phyloP scores from a whole-genome alignment of 2,888 invertebrate species.

The Ochlodes sylvanus region DNA sequence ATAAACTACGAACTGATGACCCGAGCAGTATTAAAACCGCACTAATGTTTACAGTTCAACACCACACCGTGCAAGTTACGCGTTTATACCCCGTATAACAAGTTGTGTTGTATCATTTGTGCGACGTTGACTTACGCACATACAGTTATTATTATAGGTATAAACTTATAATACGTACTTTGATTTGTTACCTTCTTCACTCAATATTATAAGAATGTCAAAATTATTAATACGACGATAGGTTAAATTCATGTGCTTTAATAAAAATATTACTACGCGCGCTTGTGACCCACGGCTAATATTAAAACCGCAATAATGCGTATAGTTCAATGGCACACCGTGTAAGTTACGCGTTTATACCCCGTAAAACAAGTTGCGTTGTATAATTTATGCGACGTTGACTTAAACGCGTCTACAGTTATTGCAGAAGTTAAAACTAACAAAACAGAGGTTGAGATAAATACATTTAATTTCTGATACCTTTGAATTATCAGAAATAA shows the following conservation, averaged over 20 bases:
- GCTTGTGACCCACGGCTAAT: not conserved
- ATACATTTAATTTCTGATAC: too few relatives aligned
- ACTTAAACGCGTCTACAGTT: not conserved
- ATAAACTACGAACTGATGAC: not conserved
- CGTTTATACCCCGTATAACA: not conserved
- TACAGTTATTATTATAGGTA: not conserved
- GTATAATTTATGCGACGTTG: not conserved
- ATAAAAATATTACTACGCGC: too few relatives aligned
- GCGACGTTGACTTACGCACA: not conserved
- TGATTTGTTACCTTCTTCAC: too few relatives aligned
- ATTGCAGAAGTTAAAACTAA: not conserved
- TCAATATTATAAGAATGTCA: too few relatives aligned
- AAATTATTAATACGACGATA: too few relatives aligned
- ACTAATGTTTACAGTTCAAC: not conserved
- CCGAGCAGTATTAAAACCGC: not conserved
- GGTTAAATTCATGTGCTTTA: too few relatives aligned
- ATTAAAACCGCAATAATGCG: not conserved
- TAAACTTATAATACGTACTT: not conserved
- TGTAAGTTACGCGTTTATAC: not conserved
- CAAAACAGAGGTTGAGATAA: too few relatives aligned
- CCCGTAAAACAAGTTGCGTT: not conserved
- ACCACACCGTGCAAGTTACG: not conserved
- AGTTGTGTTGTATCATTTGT: not conserved
- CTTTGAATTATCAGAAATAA: too few relatives aligned
- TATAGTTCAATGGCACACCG: not conserved